A percentile compares a stretch with the other conserved stretches of the same genome.
Evolutionary conservation across 2,797 vertebrate genomes (phyloP).

Genomic region (Rhinoraja longicauda): DNA sequence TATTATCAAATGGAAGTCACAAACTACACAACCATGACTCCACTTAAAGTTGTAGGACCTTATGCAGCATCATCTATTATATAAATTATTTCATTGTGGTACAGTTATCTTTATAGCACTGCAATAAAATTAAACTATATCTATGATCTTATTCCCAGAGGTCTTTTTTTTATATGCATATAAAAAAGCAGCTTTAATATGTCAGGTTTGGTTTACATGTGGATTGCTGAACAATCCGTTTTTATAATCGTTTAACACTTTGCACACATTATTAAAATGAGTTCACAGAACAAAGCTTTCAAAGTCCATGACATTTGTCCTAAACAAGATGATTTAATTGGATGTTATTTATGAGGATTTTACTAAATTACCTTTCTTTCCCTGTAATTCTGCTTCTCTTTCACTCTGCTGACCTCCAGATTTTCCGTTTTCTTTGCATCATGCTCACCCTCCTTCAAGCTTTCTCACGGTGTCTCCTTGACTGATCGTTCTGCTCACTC

Average conservation of each 20-base stretch:
- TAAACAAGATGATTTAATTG: neutral
- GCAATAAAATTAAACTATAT: conserved; percentile 39
- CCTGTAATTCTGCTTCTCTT: neutral
- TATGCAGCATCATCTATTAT: conserved; percentile 24
- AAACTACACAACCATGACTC: conserved; percentile 24
- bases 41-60: conserved; percentile 12
- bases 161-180: conserved; percentile 38
- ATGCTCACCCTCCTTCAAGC: neutral
- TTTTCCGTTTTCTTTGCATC: neutral
- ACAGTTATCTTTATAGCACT: conserved; percentile 38
- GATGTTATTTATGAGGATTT: neutral
- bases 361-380: neutral
- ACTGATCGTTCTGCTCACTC: neutral
- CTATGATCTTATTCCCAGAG: conserved; percentile 37
- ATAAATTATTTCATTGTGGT: conserved; percentile 37
- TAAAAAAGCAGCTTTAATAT: conserved; percentile 38
- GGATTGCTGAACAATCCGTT: conserved; percentile 33
- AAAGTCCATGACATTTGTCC: neutral
- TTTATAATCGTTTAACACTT: conserved; percentile 27
- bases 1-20: conserved; percentile 3
- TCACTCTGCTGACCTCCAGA: neutral
- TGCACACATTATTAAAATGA: conserved; percentile 19
- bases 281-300: neutral
- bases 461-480: neutral
- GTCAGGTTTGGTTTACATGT: conserved; percentile 34